Base-by-base conservation (phyloP, 2,888 invertebrate species). In the Calephelis perditalis region DNA sequence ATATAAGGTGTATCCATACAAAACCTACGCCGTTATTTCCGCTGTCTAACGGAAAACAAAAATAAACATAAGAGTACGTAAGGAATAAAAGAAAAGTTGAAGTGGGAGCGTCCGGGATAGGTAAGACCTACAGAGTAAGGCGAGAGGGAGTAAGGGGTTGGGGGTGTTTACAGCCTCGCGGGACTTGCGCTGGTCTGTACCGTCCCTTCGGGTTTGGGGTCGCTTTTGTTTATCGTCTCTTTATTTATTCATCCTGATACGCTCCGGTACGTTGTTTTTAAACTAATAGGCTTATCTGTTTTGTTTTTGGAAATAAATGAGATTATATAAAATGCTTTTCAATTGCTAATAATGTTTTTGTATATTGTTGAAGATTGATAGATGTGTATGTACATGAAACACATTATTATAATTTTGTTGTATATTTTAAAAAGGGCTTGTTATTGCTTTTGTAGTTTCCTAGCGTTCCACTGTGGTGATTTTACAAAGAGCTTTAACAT, bases 21-120 rank as follows among this genome's bases (percentile, higher is more conserved):
- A 77, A 73, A 66, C 73, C 72, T 80, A 71, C 82, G 75, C 79
- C 74, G 85, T 87, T 88, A 88, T 86, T 86, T 86, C 84, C 87
- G 76, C 81, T 70, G 81, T 82, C 79, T 85, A 84, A 81, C 86
- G 78, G 84, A 86, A 88, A 89, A 89, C 89, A 89, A 89, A 89
- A 89, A 89, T 87, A 87, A 87, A 86, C 82, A 84, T 76, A 84
- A 82, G 85, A 83, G 85, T 80, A 81, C 81, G 84, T 79, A 75
- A 78, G 81, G 86, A 85, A 89, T 88, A 88, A 89, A 88, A 87
- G 87, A 84, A 86, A 85, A 73, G 73, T 76, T 88, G 76, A 78
- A 88, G 88, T 86, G 85, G 86, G 87, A 86, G 85, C 85, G 83
- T 72, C 80, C 79, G 76, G 78, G 79, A 74, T 74, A 76, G 74